phyloP scores from a whole-genome alignment of 2,888 invertebrate genomes.

The Aricia artaxerxes region DNA sequence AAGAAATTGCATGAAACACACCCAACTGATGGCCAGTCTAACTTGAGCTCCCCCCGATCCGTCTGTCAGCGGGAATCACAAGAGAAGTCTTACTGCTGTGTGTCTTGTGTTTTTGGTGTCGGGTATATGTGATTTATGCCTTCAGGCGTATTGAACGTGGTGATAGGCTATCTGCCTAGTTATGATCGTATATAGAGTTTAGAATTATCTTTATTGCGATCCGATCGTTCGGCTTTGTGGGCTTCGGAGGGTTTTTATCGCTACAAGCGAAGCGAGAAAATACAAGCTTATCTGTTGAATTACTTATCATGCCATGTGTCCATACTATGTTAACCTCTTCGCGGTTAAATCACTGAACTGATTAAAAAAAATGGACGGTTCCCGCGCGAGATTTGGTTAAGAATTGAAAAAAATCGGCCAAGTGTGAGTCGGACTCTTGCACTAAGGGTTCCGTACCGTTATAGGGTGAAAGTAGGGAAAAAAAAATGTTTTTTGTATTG shows the following conservation, averaged over 20 bases:
- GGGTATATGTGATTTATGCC: slow-evolving; percentile 54
- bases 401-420: too few relatives aligned
- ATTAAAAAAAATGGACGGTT: too few relatives aligned
- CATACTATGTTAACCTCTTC: too few relatives aligned
- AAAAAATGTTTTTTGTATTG: too few relatives aligned
- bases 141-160: slow-evolving; percentile 72
- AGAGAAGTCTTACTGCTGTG: background rate
- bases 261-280: background rate
- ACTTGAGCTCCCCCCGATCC: slow-evolving; percentile 44
- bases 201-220: background rate
- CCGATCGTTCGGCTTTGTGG: background rate
- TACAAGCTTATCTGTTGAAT: background rate
- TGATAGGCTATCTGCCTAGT: slow-evolving; percentile 73
- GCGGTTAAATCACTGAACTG: too few relatives aligned
- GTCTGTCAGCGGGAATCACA: slow-evolving; percentile 31
- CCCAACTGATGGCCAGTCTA: slow-evolving; percentile 54
- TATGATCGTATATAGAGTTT: slow-evolving; percentile 52
- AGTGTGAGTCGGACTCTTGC: too few relatives aligned
- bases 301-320: too few relatives aligned
- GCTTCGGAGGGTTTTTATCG: background rate
- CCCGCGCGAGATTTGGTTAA: too few relatives aligned
- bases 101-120: slow-evolving; percentile 48
- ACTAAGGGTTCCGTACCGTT: too few relatives aligned
- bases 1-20: slow-evolving; percentile 75
- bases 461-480: too few relatives aligned